Conservation (phyloP, 2,113 vertebrate species). For the Lepus americanus region DNA sequence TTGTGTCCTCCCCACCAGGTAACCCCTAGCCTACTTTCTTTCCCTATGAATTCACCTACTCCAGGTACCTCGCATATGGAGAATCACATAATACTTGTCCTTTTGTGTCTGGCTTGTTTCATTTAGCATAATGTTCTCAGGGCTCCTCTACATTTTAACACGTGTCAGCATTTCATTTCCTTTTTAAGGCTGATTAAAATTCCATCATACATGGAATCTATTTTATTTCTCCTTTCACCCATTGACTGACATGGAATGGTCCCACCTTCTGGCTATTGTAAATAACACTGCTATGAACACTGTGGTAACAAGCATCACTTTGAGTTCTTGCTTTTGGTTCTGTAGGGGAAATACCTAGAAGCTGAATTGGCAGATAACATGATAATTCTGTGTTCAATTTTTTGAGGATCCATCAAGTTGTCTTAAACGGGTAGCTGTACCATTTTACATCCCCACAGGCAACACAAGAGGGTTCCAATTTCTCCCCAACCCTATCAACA, state of each 20-base stretch:
- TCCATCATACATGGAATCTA: background rate
- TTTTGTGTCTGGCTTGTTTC: background rate
- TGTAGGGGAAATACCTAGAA: background rate
- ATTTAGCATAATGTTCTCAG: background rate
- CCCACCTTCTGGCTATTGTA: too few species aligned
- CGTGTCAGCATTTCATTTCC: background rate
- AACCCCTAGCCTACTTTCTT: background rate
- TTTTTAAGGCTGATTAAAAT: slow-evolving; percentile 1
- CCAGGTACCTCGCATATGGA: background rate
- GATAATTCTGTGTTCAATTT: background rate
- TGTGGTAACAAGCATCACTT: background rate
- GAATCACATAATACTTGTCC: background rate
- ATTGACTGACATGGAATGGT: background rate
- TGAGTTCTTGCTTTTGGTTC: background rate
- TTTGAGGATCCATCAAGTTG: background rate
- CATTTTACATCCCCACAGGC: background rate
- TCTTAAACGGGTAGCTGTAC: background rate
- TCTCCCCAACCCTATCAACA: background rate
- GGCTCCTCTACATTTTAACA: background rate
- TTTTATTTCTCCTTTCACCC: background rate
- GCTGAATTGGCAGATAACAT: background rate
- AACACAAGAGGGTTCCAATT: background rate
- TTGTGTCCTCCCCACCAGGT: background rate
- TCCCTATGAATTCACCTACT: background rate
- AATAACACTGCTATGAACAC: background rate